Conservation (phyloP, 1,140 invertebrate genomes). For the Lepidurus couesii region DNA sequence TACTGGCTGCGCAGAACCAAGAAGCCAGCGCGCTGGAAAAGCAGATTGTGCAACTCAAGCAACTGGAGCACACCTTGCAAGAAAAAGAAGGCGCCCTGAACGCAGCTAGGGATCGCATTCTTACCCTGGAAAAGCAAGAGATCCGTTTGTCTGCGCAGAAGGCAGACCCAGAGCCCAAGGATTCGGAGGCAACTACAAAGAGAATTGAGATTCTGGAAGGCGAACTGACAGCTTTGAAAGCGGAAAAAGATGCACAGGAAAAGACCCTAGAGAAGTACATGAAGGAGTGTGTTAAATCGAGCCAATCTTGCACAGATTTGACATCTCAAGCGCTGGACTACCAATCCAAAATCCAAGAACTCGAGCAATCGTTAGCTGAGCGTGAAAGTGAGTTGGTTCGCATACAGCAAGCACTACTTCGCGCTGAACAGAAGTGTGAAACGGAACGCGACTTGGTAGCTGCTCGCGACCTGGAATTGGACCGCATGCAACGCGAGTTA, state of each 20-base stretch:
- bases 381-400: neutral
- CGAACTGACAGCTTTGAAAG: neutral
- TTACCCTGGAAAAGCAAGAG: neutral
- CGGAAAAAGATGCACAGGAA: neutral
- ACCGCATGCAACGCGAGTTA: neutral
- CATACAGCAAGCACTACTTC: neutral
- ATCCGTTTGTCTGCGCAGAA: too few relatives aligned
- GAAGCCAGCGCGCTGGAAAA: neutral
- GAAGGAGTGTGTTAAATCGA: neutral
- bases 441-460: neutral
- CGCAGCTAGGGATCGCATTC: neutral
- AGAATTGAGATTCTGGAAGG: neutral
- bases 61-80: neutral
- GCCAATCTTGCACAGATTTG: neutral
- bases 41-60: neutral
- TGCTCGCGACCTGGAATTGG: neutral
- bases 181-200: neutral
- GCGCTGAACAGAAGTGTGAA: neutral
- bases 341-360: neutral
- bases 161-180: neutral
- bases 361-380: neutral
- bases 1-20: neutral
- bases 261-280: neutral
- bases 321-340: neutral
- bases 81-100: neutral